Evolutionary conservation across 2,113 vertebrate species (phyloP), one percentile per base, ranked within the genome.

Genomic region (Colistium nudipinnis): DNA sequence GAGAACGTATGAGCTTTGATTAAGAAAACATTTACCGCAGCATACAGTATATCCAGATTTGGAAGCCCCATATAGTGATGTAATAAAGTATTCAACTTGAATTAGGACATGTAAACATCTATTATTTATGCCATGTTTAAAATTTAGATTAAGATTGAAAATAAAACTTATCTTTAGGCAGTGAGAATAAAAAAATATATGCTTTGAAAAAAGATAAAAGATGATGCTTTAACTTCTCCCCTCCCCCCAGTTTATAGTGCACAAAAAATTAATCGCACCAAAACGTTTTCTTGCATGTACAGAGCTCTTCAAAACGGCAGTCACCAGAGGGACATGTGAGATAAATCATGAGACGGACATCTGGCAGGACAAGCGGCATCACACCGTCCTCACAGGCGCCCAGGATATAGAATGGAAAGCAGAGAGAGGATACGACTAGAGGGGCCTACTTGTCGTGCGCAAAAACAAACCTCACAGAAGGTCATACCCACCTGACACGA

Each of bases 331-430:
- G 63, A 54, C 61, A 80, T 9, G 63, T 59, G 75, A 82, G 59
- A 54, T 25, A 51, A 74, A 76, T 66, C 62, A 60, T 9, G 63
- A 83, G 41, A 72, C 14, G 55, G 68, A 77, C 76, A 74, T 82
- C 74, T 85, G 72, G 44, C 54, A 3, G 62, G 61, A 70, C 14
- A 16, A 24, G 11, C 47, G 68, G 76, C 24, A 77, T 75, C 77
- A 47, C 69, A 38, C 64, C 20, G 35, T 33, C 41, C 66, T 81
- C 60, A n/a, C n/a, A 82, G 87, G 85, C 88, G 70, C 76, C 69
- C 72, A 56, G 82, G 83, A 70, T 80, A 88, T 65, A 30, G 6
- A 14, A 53, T 12, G 59, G 22, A 68, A 52, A 70, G 57, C 3
- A 44, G 33, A 63, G 33, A 14, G 55, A 53, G 33, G 33, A 48